Evolutionary conservation across 1,140 invertebrate genomes (phyloP), one percentile per base, ranked within the genome.

Genomic region (Drosophila teissieri): DNA sequence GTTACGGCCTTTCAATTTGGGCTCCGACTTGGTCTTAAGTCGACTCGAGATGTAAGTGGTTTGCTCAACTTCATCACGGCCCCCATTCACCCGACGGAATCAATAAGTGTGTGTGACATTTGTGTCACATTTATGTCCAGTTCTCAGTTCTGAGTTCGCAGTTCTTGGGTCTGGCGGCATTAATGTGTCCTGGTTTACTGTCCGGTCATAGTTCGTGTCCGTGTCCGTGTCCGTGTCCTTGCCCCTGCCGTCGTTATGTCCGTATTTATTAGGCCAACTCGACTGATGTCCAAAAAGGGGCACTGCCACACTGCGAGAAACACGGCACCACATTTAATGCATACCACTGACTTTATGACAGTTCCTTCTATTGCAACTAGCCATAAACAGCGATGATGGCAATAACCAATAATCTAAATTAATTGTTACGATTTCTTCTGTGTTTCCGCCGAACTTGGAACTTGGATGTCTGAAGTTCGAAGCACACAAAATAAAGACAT

Each of bases 51-150:
- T 76, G 61, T 65, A 75, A 76, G 72, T 76, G 73, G 73, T 76
- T 76, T 74, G 73, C 49, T 39, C 61, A 74, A 39, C 61, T 55
- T 65, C 60, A 51, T 14, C 45, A 40, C 31, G 4, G 39, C 40
- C 24, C 36, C 4, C 19, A 2, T 3, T n/a, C n/a, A 4, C 19
- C 24, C 19, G 36, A 14, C n/a, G 61, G 65, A 81, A 86, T 85
- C 82, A 78, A 85, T 86, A 85, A 73, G 73, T 80, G 73, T 65
- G 62, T 81, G 68, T 85, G 78, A 85, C 82, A 85, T 80, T 85
- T 85, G 82, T 85, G 81, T 85, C 82, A 85, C 81, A 86, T 85
- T 86, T 85, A 84, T 85, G 82, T 85, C 82, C 56, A 78, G 27
- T 31, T 8, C 1, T 1, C 31, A 31, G 31, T 7, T 10, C 31